Evolutionary conservation across 2,797 vertebrate species (phyloP).

Genomic region (Alosa sapidissima): DNA sequence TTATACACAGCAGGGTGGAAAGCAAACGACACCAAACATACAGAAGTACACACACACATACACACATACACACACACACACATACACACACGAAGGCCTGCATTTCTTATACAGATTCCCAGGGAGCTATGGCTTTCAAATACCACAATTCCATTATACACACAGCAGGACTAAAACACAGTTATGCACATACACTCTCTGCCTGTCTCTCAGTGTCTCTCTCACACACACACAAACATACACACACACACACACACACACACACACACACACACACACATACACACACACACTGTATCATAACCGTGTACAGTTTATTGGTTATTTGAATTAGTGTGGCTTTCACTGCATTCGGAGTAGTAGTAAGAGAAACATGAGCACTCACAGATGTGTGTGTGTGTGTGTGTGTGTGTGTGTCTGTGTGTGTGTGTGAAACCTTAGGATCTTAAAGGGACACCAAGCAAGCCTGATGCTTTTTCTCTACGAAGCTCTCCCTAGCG

Average conservation of each 20-base stretch:
- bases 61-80: slow-evolving; percentile 6
- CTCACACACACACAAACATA: not conserved
- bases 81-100: not conserved
- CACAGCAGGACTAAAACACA: not conserved
- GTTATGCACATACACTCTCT: not conserved
- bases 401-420: not conserved
- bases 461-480: too few relatives aligned
- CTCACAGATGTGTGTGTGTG: not conserved
- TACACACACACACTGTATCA: not conserved
- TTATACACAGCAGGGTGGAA: not conserved
- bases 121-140: not conserved
- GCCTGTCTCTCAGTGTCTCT: not conserved
- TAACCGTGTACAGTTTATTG: not conserved
- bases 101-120: not conserved
- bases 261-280: too few relatives aligned
- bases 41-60: not conserved
- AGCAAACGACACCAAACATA: not conserved
- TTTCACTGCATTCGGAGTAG: not conserved
- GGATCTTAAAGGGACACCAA: too few relatives aligned
- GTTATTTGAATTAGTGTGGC: not conserved
- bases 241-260: slow-evolving; percentile 1
- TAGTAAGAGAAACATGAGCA: not conserved
- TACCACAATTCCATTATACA: not conserved
- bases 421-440: not conserved
- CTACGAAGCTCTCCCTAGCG: too few relatives aligned